A percentile compares a stretch with the other conserved stretches of the same genome.
phyloP scores from a whole-genome alignment of 2,113 vertebrate genomes.

The Chaetorhynchus papuensis region DNA sequence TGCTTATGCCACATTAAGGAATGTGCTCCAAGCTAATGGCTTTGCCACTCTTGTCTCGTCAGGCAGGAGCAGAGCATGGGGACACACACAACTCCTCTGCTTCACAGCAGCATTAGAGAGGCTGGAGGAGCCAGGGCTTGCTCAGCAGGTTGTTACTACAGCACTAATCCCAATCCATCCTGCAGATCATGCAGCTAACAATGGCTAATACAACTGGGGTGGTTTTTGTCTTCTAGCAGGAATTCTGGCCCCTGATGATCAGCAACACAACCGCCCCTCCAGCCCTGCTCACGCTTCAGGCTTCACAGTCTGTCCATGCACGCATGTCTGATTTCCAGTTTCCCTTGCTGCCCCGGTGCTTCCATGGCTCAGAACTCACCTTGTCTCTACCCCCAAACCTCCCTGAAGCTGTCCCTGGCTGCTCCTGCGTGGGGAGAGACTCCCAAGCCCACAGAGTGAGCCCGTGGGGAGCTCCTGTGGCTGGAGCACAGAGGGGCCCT shows the following conservation, averaged over 20 bases:
- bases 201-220: rapidly evolving
- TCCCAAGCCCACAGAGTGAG: rapidly evolving
- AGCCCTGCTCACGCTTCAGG: neutral
- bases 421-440: neutral
- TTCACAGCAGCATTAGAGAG: neutral
- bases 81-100: neutral
- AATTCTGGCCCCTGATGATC: neutral
- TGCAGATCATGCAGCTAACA: neutral
- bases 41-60: neutral
- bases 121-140: neutral
- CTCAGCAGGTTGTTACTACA: neutral
- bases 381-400: neutral
- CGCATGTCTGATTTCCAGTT: rapidly evolving
- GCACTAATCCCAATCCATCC: neutral
- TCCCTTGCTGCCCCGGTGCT: neutral
- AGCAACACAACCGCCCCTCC: neutral
- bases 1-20: slow-evolving; percentile 33
- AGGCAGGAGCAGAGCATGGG: rapidly evolving
- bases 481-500: neutral
- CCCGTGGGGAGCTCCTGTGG: rapidly evolving
- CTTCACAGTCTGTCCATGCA: neutral
- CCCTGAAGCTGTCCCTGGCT: neutral
- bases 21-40: slow-evolving; percentile 6
- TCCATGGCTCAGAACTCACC: neutral
- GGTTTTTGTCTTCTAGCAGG: neutral